Evolutionary conservation across 2,888 invertebrate species (phyloP), one percentile per base, ranked within the genome.

Genomic region (Acronicta leporina): DNA sequence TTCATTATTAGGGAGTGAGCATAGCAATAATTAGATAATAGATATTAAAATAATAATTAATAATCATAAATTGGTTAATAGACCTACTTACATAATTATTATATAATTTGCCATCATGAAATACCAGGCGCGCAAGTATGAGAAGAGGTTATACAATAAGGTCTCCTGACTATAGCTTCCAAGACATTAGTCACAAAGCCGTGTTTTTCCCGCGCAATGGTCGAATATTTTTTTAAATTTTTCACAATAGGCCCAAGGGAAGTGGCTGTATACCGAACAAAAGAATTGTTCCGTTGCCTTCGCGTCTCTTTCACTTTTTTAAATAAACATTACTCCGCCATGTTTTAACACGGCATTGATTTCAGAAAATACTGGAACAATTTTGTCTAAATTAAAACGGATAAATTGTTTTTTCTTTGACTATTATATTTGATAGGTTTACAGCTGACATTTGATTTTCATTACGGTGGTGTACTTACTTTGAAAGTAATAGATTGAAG

Each of bases 181-280:
- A 58, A 68, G 51, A 60, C 62, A 54, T 72, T 75, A 61, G 52
- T 57, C 54, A 62, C 64, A 72, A 72, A 60, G 65, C 46, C 56
- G 56, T 59, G 47, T 64, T 60, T 67, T 52, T 57, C 49, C 38
- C 66, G 65, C 56, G 50, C 70, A n/a, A n/a, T 20, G 44, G 52
- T 38, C 35, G 44, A 68, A 62, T 63, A 33, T 66, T 58, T 66
- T 70, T 71, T 75, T 33, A 10, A 10, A 11, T 74, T 64, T 67
- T 70, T 63, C 50, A 80, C 79, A 82, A 82, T 73, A 58, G 71
- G 51, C 58, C 57, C 62, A 73, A 75, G 73, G 72, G 78, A 77
- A 78, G 74, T 73, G 63, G 60, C 76, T 68, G 69, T 65, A 76
- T 45, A 50, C 64, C 55, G 69, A 78, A 83, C 79, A 81, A 81